Percentiles rank a stretch among this genome's conserved stretches.
Conservation (phyloP, 2,113 vertebrate species). For the Erythrolamprus reginae region DNA sequence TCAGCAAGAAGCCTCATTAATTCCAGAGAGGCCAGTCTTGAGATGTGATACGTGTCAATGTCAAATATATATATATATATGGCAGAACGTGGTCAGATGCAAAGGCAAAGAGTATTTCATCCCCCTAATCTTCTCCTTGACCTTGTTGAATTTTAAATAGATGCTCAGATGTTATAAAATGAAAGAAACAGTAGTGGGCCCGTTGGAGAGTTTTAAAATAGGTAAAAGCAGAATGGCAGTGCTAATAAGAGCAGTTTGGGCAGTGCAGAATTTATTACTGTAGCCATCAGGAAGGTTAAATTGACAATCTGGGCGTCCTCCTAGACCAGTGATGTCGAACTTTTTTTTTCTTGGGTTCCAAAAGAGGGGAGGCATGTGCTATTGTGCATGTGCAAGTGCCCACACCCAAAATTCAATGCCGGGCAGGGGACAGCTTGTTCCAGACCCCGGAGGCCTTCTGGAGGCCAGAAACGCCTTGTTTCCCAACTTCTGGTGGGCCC, state of each 20-base stretch:
- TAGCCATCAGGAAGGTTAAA: neutral
- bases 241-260: neutral
- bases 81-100: neutral
- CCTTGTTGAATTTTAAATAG: neutral
- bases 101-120: neutral
- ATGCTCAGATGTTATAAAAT: neutral
- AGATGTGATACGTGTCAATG: neutral
- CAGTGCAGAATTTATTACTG: neutral
- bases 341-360: no score
- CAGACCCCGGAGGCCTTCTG: no score
- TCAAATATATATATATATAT: neutral
- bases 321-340: no score
- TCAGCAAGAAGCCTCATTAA: slow-evolving; percentile 8
- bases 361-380: no score
- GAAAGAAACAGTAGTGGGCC: neutral
- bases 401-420: no score
- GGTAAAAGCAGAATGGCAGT: neutral
- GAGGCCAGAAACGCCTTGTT: no score
- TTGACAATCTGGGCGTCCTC: no score
- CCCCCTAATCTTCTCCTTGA: neutral
- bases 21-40: slow-evolving; percentile 1
- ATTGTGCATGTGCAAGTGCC: no score
- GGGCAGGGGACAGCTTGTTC: no score
- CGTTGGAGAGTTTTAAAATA: neutral
- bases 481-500: no score